Conservation (phyloP, 1,140 invertebrate species). For the Arion vulgaris region DNA sequence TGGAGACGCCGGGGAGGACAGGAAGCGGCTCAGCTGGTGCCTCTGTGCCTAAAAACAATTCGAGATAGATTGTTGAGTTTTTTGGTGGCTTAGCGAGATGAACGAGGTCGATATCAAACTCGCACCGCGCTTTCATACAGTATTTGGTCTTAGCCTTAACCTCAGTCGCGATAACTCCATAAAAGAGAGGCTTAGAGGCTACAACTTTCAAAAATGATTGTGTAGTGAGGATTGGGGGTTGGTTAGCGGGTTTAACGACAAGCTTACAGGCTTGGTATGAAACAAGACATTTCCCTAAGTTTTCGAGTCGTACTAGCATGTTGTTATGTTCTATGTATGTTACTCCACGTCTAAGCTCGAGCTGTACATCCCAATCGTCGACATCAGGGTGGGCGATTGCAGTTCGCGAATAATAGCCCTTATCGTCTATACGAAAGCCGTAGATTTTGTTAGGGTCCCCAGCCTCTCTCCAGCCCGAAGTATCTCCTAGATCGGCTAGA, state of each 20-base stretch:
- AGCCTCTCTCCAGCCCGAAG: not conserved
- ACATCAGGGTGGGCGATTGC: no score
- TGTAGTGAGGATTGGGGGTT: no score
- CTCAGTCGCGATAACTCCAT: no score
- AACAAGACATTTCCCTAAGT: not conserved
- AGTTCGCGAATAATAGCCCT: not conserved
- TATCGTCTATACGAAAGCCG: not conserved
- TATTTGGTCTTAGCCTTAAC: not conserved
- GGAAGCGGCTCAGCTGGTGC: not conserved
- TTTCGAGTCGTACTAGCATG: not conserved
- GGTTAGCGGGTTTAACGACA: no score
- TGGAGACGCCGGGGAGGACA: not conserved
- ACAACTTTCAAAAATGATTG: not conserved
- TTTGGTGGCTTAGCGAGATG: not conserved
- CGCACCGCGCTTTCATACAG: not conserved
- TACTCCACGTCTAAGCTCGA: not conserved
- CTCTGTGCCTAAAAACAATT: not conserved
- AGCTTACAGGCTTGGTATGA: not conserved
- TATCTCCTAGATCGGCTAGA: not conserved
- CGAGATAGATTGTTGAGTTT: not conserved
- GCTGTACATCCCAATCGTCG: not conserved
- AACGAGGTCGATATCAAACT: not conserved
- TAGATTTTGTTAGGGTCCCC: not conserved
- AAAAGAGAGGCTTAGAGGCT: not conserved
- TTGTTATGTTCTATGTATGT: not conserved